Conservation (phyloP, 2,888 invertebrate genomes). For the Dasysyrphus albostriatus region DNA sequence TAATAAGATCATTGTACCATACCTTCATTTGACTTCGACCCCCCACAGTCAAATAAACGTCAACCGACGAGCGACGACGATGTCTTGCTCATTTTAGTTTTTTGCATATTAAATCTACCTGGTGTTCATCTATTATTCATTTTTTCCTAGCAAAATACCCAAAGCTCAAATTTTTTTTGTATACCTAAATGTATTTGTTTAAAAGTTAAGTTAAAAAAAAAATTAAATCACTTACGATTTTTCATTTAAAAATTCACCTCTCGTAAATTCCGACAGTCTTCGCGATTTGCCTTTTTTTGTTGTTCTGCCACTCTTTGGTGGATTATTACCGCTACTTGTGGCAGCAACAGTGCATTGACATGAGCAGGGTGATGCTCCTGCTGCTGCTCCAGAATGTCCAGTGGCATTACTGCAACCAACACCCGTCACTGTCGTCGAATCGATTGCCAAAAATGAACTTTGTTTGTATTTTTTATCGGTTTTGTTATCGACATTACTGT, state of each 20-base stretch:
- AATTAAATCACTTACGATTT: slow-evolving; percentile 83
- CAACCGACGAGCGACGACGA: background rate
- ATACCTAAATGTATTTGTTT: slow-evolving; percentile 13
- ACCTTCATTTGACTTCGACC: slow-evolving; percentile 22
- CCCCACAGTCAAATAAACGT: background rate
- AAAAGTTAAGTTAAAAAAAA: slow-evolving; percentile 44
- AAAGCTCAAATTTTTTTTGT: slow-evolving; percentile 23
- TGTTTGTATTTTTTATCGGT: slow-evolving; percentile 68
- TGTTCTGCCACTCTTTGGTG: slow-evolving; percentile 33
- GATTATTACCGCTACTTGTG: slow-evolving; percentile 39
- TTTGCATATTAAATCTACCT: slow-evolving; percentile 22
- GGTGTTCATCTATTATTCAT: slow-evolving; percentile 55
- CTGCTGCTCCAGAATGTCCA: slow-evolving; percentile 35
- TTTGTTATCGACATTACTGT: slow-evolving; percentile 58
- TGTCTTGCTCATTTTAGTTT: background rate
- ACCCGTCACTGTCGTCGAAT: slow-evolving; percentile 19
- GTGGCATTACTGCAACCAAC: slow-evolving; percentile 10
- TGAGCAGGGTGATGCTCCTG: slow-evolving; percentile 60
- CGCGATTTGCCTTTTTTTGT: slow-evolving; percentile 83
- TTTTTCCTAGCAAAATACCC: slow-evolving; percentile 35
- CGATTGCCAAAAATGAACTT: slow-evolving; percentile 60
- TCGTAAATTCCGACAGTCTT: slow-evolving; percentile 84
- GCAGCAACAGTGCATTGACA: slow-evolving; percentile 60
- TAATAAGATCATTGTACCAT: slow-evolving; percentile 73
- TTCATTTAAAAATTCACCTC: slow-evolving; percentile 85